Percentiles rank a stretch among this genome's conserved stretches.
phyloP scores from a whole-genome alignment of 2,797 vertebrate genomes.

The Ceryle rudis region DNA sequence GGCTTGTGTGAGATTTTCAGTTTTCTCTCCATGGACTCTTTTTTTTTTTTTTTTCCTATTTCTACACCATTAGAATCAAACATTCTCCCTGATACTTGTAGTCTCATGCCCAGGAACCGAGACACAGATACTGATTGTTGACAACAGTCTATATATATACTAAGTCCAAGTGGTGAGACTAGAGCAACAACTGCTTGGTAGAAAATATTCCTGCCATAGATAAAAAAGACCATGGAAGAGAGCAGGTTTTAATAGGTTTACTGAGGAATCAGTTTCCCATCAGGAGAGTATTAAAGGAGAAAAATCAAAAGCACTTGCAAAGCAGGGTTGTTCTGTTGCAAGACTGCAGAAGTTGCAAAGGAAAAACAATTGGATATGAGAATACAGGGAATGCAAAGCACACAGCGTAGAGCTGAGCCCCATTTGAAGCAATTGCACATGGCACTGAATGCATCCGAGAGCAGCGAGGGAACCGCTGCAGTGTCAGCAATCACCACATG shows the following conservation, averaged over 20 bases:
- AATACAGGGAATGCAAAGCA: background rate
- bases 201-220: background rate
- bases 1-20: background rate
- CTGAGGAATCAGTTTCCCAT: background rate
- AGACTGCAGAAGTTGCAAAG: background rate
- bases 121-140: background rate
- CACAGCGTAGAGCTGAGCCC: rapidly evolving
- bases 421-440: background rate
- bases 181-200: background rate
- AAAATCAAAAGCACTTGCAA: background rate
- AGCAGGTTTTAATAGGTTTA: background rate
- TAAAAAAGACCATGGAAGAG: background rate
- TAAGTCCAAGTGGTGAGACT: background rate
- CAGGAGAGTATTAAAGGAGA: background rate
- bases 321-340: background rate
- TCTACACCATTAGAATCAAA: background rate
- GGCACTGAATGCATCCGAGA: rapidly evolving
- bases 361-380: background rate
- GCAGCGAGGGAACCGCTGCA: background rate
- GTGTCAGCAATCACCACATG: background rate
- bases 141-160: background rate
- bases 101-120: background rate
- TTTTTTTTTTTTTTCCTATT: background rate
- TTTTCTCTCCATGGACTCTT: background rate
- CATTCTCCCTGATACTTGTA: background rate